phyloP scores from a whole-genome alignment of 1,140 invertebrate genomes.

The Proctacanthus coquilletti region DNA sequence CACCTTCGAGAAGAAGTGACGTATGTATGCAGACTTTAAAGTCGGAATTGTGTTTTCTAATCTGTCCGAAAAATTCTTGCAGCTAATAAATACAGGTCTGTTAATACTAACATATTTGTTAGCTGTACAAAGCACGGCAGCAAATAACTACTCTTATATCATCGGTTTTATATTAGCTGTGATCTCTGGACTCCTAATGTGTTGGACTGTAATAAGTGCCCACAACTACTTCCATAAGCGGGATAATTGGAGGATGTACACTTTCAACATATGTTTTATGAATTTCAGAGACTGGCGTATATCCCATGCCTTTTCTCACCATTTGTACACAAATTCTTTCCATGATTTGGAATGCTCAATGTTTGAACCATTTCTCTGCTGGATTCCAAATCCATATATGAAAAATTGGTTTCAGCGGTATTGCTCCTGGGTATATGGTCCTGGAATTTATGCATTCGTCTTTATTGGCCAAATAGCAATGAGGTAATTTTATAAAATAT shows the following conservation, averaged over 20 bases:
- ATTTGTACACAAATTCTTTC: constrained; percentile 62
- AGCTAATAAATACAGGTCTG: constrained; percentile 26
- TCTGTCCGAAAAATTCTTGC: no score
- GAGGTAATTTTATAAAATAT: no score
- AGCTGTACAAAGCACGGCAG: constrained; percentile 34
- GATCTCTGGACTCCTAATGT: constrained; percentile 37
- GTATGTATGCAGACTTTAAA: constrained; percentile 12
- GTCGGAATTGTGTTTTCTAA: no score
- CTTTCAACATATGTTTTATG: constrained; percentile 51
- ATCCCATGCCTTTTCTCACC: constrained; percentile 62
- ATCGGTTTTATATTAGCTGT: constrained; percentile 28
- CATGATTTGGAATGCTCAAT: constrained; percentile 58
- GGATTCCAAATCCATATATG: constrained; percentile 38
- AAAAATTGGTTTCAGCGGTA: constrained; percentile 21
- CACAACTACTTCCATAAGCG: constrained; percentile 73
- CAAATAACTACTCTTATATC: no score
- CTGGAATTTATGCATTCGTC: constrained; percentile 31
- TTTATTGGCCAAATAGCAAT: constrained; percentile 29
- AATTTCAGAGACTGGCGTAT: constrained; percentile 54
- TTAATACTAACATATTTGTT: constrained; percentile 32
- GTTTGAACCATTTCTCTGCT: constrained; percentile 52
- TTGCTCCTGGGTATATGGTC: constrained; percentile 31
- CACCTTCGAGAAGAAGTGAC: constrained; percentile 13
- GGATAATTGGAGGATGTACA: constrained; percentile 68
- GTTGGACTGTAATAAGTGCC: constrained; percentile 37